Base-by-base conservation (phyloP, 2,797 vertebrate genomes). In the Melanotaenia maccullochi region DNA sequence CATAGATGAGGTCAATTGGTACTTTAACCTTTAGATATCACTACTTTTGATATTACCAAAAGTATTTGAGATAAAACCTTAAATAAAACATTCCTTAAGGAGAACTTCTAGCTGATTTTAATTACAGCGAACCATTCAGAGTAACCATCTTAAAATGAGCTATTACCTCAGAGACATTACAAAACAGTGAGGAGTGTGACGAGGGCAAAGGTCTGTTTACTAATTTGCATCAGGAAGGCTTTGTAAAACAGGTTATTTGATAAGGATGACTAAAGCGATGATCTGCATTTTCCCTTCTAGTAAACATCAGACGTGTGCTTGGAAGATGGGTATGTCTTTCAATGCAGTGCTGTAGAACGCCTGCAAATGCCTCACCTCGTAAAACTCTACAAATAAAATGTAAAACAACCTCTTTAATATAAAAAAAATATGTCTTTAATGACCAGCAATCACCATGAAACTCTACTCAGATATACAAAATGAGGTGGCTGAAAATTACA, bases 201-300 rank as follows among this genome's bases (percentile, higher is more conserved):
- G 1, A 85, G 84, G 71, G 52, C 82, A 90, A 88, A 90, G 79
- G 68, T 73, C 80, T 54, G 35, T 60, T 62, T 70, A 22, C 20
- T 22, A 49, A 49, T 71, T 69, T 62, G 36, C 2, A 33, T 1
- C 36, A 75, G 72, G 72, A 81, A 75, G 44, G 28, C 35, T 49
- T 25, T 9, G 28, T 12, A 59, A 81, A 68, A 66, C 14, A 25
- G 33, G 52, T 71, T 58, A 81, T 0, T 25, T 40, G 66, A 79
- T 74, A 55, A 70, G 67, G 44, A 59, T 28, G 20, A 60, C 6
- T 6, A 57, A 64, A 35, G 25, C 0, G 58, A 42, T 9, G 1
- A 42, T 7, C 2, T 0, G 13, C 0, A 8, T 14, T 65, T 42
- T n/a, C 38, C 13, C 36, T 24, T 35, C 9, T 0, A 28, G 9